Evolutionary conservation across 2,113 vertebrate genomes (phyloP).

Genomic region (Cervus canadensis): DNA sequence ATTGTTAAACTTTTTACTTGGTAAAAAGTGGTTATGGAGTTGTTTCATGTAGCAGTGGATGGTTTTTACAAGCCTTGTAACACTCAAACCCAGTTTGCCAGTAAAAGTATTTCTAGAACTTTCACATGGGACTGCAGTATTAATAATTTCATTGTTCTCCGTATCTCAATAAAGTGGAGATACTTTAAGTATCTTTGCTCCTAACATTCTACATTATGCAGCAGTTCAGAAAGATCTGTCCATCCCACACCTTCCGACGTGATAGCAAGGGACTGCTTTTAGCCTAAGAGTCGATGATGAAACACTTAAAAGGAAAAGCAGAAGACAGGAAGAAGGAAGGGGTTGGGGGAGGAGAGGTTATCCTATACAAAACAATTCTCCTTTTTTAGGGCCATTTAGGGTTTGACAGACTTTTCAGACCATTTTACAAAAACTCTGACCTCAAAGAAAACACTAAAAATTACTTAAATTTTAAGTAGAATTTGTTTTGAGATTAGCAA

Average conservation of each 20-base stretch:
- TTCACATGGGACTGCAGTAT: neutral
- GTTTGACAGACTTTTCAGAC: constrained; percentile 11
- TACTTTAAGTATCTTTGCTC: neutral
- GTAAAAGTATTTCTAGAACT: neutral
- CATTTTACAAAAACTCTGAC: constrained; percentile 38
- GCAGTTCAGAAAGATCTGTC: neutral
- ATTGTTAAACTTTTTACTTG: neutral
- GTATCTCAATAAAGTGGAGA: neutral
- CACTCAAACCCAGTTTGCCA: neutral
- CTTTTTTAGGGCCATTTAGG: neutral
- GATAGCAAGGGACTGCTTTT: neutral
- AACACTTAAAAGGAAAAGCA: neutral
- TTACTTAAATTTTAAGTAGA: neutral
- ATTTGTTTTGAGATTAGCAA: neutral
- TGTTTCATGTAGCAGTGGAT: neutral
- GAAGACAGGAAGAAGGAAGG: neutral
- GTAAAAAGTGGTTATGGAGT: neutral
- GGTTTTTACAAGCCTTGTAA: neutral
- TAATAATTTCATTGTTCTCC: neutral
- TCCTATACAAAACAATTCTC: neutral
- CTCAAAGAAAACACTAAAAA: constrained; percentile 39
- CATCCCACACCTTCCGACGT: neutral
- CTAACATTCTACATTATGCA: neutral
- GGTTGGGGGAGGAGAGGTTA: accelerated
- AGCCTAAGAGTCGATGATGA: neutral